A percentile compares a stretch with the other conserved stretches of the same genome.
Evolutionary conservation across 2,888 invertebrate genomes (phyloP).

Genomic region (Dasysyrphus tricinctus): DNA sequence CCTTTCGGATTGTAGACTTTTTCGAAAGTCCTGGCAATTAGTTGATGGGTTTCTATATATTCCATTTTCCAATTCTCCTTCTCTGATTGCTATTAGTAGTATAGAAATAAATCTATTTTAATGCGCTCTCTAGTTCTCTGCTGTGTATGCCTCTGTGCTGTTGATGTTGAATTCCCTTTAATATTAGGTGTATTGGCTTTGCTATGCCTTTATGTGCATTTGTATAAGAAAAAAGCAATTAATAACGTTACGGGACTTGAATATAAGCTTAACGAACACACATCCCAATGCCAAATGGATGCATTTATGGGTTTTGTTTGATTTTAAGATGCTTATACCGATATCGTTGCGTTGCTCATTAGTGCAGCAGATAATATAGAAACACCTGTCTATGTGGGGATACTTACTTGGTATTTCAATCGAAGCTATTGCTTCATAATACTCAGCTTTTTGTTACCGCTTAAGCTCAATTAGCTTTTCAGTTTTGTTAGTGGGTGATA

Average conservation of each 20-base stretch:
- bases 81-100: slow-evolving; percentile 15
- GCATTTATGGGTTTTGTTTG: slow-evolving; percentile 59
- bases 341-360: slow-evolving; percentile 49
- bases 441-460: slow-evolving; percentile 54
- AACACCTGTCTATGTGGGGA: slow-evolving; percentile 29
- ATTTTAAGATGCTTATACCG: slow-evolving; percentile 59
- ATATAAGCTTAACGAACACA: slow-evolving; percentile 38
- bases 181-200: slow-evolving; percentile 26
- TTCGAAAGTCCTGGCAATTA: slow-evolving; percentile 64
- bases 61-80: slow-evolving; percentile 21
- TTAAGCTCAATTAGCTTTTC: slow-evolving; percentile 66
- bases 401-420: slow-evolving; percentile 33
- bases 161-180: slow-evolving; percentile 15
- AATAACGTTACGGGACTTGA: slow-evolving; percentile 41
- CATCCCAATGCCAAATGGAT: slow-evolving; percentile 48
- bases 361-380: slow-evolving; percentile 16
- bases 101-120: slow-evolving; percentile 44
- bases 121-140: slow-evolving; percentile 7
- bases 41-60: slow-evolving; percentile 60
- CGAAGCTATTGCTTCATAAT: neutral
- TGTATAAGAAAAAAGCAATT: slow-evolving; percentile 51
- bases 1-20: slow-evolving; percentile 52
- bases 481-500: slow-evolving; percentile 56
- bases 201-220: slow-evolving; percentile 46
- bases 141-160: neutral